A percentile compares a stretch with the other conserved stretches of the same genome.
These are phyloP conservation scores for Oriolus oriolus DNA, from an alignment of 2,113 vertebrate species.

Conservation along the genomic window DNA sequence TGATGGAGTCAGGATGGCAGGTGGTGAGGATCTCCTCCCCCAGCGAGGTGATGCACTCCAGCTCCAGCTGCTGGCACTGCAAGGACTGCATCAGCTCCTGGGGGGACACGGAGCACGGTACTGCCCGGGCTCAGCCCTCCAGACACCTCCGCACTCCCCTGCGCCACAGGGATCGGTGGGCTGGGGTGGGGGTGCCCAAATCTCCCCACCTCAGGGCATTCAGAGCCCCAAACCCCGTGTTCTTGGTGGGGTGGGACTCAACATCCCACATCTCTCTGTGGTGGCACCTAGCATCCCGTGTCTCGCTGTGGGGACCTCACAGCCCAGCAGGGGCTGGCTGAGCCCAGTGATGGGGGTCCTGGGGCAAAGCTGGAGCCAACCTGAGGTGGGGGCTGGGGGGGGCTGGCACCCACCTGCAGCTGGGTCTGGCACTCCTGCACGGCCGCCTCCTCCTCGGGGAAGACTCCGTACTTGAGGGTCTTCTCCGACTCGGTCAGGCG, in stretches of 20 bases:
- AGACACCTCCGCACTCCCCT: accelerated
- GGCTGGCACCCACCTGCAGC: conserved; percentile 73
- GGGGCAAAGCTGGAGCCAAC: not conserved
- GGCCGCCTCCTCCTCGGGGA: conserved; percentile 75
- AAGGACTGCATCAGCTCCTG: conserved; percentile 77
- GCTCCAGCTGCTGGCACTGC: conserved; percentile 71
- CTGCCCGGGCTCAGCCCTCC: accelerated
- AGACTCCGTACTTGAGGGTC: conserved; percentile 70
- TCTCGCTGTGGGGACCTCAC: not conserved
- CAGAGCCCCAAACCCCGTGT: accelerated
- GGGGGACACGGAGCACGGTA: accelerated
- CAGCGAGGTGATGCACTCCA: conserved; percentile 78
- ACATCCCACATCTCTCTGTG: not conserved
- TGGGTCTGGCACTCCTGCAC: conserved; percentile 71
- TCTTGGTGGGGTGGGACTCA: not conserved
- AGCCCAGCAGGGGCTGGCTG: not conserved
- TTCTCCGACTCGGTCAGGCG: conserved; percentile 76
- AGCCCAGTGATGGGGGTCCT: accelerated
- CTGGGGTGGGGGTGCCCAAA: not conserved
- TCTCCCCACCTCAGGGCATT: not conserved
- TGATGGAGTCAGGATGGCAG: conserved; percentile 82
- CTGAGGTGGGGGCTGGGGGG: not conserved
- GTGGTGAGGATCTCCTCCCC: conserved; percentile 80
- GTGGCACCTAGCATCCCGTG: accelerated
- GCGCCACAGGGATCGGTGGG: accelerated